These are phyloP conservation scores for Porites lobata DNA, from an alignment of 92 coral and sea anemone genomes.

Conservation along the genomic window DNA sequence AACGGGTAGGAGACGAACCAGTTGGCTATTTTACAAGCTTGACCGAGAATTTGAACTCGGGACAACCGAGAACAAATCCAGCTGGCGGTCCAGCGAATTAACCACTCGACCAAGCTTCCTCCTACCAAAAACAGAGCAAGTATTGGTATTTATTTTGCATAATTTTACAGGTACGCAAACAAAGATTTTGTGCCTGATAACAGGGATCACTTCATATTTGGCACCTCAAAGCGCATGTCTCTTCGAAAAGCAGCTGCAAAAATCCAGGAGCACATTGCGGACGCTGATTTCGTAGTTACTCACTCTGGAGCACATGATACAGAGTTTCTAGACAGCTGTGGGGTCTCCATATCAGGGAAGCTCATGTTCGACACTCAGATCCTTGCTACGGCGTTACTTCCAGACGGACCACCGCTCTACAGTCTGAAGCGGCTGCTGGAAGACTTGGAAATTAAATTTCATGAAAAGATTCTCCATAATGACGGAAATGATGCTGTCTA, in stretches of 20 bases:
- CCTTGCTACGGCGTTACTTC: conserved; percentile 59
- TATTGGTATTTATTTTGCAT: conserved; percentile 32
- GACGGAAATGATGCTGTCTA: conserved; percentile 77
- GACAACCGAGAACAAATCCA: no score
- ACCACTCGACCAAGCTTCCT: neutral
- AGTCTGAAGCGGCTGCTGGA: conserved; percentile 60
- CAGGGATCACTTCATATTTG: conserved; percentile 70
- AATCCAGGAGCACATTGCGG: conserved; percentile 50
- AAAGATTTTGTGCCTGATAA: conserved; percentile 41
- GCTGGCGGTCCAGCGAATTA: no score
- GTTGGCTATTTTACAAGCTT: no score
- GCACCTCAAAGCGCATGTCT: conserved; percentile 66
- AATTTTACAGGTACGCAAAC: conserved; percentile 34
- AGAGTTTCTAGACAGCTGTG: conserved; percentile 46
- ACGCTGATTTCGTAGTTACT: conserved; percentile 62
- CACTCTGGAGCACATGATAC: conserved; percentile 70
- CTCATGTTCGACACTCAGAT: conserved; percentile 74
- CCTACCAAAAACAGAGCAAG: neutral
- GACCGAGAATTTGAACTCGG: no score
- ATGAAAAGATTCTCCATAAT: conserved; percentile 67
- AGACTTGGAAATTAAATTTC: conserved; percentile 33
- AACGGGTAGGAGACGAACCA: no score
- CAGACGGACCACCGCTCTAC: conserved; percentile 35
- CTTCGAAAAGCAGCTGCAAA: conserved; percentile 68
- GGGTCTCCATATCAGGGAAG: conserved; percentile 46